Base-by-base conservation (phyloP, 2,797 vertebrate genomes). In the Erpetoichthys calabaricus region DNA sequence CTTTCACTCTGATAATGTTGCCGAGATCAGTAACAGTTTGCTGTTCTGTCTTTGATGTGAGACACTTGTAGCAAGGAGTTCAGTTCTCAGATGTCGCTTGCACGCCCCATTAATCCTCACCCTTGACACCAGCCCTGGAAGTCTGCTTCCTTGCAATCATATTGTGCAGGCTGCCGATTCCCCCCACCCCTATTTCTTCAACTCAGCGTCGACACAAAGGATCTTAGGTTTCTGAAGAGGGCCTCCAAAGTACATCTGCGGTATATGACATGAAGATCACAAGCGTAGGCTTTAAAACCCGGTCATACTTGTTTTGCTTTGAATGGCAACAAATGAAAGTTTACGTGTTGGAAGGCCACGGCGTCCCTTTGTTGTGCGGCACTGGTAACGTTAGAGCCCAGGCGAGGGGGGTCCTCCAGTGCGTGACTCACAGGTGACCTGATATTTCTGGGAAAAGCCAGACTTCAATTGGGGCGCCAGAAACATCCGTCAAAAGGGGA, bases 221-320 rank as follows among this genome's bases (percentile, higher is more conserved):
- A 8, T 54, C 42, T 54, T 41, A 25, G 53, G 53, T 54, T 54
- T 54, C 25, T 43, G 7, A 42, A 42, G 53, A 3, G 6, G 42
- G 25, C 8, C 41, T 7, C 41, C 9, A 42, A 42, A 54, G 53
- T 54, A 43, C 43, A 7, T 43, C 49, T 57, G 25, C 45, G 10
- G 46, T 47, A 10, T 6, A 7, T 45, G 5, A 44, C 49, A 51
- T 44, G 9, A 2, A 58, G 57, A 58, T 59, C 50, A 56, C 47
- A 51, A 47, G 43, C 9, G 46, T 45, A 59, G 57, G 2, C 69
- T 59, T 46, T 43, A 46, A 46, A 59, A 75, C 70, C 79, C 70
- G 70, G 80, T 80, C 70, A 64, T 73, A 82, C 80, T 70, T 62
- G 78, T 83, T 75, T 62, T 62, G 70, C 63, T 68, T 62, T 81